Evolutionary conservation across 2,797 vertebrate species (phyloP).

Genomic region (Pangasius mekongensis): DNA sequence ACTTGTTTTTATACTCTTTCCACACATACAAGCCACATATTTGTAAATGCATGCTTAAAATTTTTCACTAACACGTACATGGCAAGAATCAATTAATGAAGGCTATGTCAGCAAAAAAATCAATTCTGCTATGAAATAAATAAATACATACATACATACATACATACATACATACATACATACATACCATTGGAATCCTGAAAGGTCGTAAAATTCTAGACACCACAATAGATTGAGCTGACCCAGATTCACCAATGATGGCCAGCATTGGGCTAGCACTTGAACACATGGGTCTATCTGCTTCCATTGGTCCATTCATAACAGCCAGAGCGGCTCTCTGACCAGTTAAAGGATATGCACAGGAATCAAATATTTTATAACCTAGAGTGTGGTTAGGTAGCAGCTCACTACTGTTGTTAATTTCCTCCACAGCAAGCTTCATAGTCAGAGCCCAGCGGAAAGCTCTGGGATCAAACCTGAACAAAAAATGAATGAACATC

Average conservation of each 20-base stretch:
- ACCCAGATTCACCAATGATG: constrained; percentile 77
- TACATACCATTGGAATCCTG: constrained; percentile 73
- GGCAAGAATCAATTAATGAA: background rate
- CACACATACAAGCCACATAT: background rate
- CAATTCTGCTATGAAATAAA: no score
- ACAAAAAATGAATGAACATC: background rate
- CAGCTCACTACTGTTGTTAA: constrained; percentile 69
- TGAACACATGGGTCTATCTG: constrained; percentile 61
- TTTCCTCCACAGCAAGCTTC: constrained; percentile 77
- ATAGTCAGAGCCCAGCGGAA: constrained; percentile 78
- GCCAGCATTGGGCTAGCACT: constrained; percentile 68
- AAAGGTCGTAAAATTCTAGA: constrained; percentile 75
- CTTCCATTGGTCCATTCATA: constrained; percentile 67
- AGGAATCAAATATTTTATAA: constrained; percentile 80
- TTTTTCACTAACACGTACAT: no score
- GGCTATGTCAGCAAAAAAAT: no score
- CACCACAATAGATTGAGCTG: constrained; percentile 77
- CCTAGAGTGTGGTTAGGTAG: constrained; percentile 73
- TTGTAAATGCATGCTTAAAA: no score
- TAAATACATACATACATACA: no score
- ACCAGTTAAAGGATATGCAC: constrained; percentile 74
- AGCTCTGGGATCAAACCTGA: constrained; percentile 75
- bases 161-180: no score
- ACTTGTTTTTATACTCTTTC: background rate
- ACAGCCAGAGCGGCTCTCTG: constrained; percentile 74